A percentile compares a stretch with the other conserved stretches of the same genome.
Evolutionary conservation across 2,797 vertebrate genomes (phyloP).

Genomic region (Pteronotus mesoamericanus): DNA sequence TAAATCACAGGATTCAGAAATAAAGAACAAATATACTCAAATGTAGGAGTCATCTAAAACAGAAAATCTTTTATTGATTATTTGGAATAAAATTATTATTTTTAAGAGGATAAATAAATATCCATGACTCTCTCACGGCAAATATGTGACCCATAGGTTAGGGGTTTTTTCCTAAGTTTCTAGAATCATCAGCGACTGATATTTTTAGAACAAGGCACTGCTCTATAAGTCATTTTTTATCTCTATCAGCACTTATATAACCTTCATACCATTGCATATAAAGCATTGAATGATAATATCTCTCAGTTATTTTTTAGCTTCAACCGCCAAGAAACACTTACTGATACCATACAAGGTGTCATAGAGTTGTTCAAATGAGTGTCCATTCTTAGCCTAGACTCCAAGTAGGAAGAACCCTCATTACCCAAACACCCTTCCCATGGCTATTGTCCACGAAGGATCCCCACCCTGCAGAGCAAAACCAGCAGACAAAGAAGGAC

Average conservation of each 20-base stretch:
- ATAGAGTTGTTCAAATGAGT: not conserved
- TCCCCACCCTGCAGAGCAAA: not conserved
- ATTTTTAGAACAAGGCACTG: constrained; percentile 59
- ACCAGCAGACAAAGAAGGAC: not conserved
- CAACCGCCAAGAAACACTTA: not conserved
- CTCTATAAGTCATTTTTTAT: constrained; percentile 40
- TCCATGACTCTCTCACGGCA: not conserved
- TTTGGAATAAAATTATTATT: constrained; percentile 45
- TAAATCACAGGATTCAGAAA: not conserved
- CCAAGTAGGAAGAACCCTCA: not conserved
- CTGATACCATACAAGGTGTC: not conserved
- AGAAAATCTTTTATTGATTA: constrained; percentile 24
- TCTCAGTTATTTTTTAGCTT: constrained; percentile 6
- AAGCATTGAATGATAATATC: not conserved
- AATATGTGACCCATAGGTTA: constrained; percentile 15
- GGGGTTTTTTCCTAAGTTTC: constrained; percentile 40
- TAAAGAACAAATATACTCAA: not conserved
- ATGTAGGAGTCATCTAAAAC: not conserved
- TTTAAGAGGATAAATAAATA: constrained; percentile 31
- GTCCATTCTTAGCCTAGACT: not conserved
- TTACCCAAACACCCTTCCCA: not conserved
- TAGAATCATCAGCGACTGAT: constrained; percentile 53
- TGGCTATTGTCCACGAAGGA: not conserved
- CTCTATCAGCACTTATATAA: constrained; percentile 9
- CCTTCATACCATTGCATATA: not conserved